phyloP scores from a whole-genome alignment of 2,888 invertebrate species.

The Epirrita christyi region DNA sequence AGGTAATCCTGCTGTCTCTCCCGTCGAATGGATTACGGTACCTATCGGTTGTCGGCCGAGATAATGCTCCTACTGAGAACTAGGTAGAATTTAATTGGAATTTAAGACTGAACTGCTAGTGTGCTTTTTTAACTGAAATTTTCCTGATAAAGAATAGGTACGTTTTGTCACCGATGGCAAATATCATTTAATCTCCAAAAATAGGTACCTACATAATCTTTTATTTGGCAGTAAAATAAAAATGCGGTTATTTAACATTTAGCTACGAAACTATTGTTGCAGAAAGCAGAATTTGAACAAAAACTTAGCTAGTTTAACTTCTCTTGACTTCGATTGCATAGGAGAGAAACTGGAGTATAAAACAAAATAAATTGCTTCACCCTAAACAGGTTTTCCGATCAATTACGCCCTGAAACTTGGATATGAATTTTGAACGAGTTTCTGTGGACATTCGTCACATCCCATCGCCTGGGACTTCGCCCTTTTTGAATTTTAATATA shows the following conservation, averaged over 20 bases:
- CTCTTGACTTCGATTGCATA: not conserved
- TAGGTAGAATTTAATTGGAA: constrained; percentile 8
- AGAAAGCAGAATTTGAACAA: too few species aligned
- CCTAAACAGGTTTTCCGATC: constrained; percentile 42
- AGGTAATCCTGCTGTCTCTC: constrained; percentile 18
- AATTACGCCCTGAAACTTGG: constrained; percentile 44
- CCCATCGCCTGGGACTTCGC: constrained; percentile 31
- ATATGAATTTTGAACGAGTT: constrained; percentile 36
- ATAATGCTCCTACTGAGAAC: constrained; percentile 5
- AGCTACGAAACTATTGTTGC: too few species aligned
- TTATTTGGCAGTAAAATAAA: too few species aligned
- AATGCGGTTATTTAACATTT: too few species aligned
- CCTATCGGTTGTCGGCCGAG: constrained; percentile 3
- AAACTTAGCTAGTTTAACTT: not conserved
- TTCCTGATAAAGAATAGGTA: too few species aligned
- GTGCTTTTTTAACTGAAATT: too few species aligned
- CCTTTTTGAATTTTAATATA: constrained; percentile 42
- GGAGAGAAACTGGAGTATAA: constrained; percentile 8
- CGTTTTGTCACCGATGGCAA: too few species aligned
- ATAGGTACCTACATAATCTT: too few species aligned
- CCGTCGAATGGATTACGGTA: constrained; percentile 18
- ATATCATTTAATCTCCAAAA: too few species aligned
- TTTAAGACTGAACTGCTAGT: not conserved
- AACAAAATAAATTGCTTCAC: constrained; percentile 20
- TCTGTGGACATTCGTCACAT: constrained; percentile 37